Evolutionary conservation across 2,113 vertebrate species (phyloP).

Genomic region (Oreamnos americanus): DNA sequence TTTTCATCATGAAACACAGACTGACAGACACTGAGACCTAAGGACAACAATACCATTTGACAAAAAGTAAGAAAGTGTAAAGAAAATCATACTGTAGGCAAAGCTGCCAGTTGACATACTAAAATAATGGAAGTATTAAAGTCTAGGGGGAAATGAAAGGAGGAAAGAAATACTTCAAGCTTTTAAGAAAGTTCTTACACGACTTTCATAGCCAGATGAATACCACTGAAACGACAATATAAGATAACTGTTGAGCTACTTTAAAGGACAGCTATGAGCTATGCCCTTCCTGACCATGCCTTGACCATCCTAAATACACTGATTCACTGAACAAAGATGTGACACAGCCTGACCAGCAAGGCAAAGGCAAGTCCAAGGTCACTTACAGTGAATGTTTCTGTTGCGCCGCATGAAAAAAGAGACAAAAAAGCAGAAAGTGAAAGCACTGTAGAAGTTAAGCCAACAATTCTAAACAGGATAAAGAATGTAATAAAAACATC

Average conservation of each 20-base stretch:
- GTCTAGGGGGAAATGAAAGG: not conserved
- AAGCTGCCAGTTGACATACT: not conserved
- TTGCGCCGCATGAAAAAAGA: slow-evolving; percentile 79
- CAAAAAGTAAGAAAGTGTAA: not conserved
- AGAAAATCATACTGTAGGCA: not conserved
- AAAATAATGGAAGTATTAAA: not conserved
- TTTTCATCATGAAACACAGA: not conserved
- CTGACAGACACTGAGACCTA: not conserved
- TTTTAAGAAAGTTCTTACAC: not conserved
- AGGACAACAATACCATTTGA: not conserved
- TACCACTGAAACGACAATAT: not conserved
- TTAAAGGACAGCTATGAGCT: not conserved
- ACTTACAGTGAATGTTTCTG: slow-evolving; percentile 84
- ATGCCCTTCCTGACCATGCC: slow-evolving; percentile 52
- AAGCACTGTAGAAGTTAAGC: slow-evolving; percentile 62
- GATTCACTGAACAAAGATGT: slow-evolving; percentile 55
- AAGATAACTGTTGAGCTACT: not conserved
- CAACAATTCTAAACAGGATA: slow-evolving; percentile 51
- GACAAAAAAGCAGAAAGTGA: slow-evolving; percentile 76
- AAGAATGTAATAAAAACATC: slow-evolving; percentile 15
- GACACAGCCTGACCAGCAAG: slow-evolving; percentile 57
- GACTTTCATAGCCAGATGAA: slow-evolving; percentile 34
- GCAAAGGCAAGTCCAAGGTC: slow-evolving; percentile 65
- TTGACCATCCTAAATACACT: not conserved
- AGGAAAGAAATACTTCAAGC: slow-evolving; percentile 33